Evolutionary conservation across 2,888 invertebrate species (phyloP).

Genomic region (Thecophora atra): DNA sequence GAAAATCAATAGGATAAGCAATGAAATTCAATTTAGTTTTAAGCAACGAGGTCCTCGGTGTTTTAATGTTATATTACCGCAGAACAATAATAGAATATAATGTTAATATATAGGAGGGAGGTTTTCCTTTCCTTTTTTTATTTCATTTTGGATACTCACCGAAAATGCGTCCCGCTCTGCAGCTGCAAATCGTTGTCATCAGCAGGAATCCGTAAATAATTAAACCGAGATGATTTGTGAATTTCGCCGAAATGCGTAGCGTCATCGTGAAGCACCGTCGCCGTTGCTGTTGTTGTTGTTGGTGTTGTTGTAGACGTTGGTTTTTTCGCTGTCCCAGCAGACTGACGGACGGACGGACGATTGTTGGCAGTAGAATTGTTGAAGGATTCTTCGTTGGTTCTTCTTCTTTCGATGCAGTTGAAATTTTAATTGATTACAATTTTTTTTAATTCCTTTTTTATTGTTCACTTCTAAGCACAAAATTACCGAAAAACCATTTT

Average conservation of each 20-base stretch:
- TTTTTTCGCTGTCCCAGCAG: constrained; percentile 26
- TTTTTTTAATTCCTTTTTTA: constrained; percentile 25
- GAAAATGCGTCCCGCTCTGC: constrained; percentile 63
- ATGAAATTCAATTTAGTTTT: no score
- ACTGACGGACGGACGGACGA: background rate
- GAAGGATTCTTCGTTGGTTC: background rate
- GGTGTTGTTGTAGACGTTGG: constrained; percentile 33
- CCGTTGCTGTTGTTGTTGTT: constrained; percentile 33
- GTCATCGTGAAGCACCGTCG: constrained; percentile 55
- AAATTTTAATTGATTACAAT: background rate
- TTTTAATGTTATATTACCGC: no score
- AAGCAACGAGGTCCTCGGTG: no score
- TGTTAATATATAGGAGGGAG: no score
- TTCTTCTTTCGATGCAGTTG: background rate
- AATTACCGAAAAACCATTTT: no score
- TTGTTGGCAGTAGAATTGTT: background rate
- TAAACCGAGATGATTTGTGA: constrained; percentile 64
- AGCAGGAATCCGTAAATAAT: constrained; percentile 64
- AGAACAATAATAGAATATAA: no score
- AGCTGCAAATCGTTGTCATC: constrained; percentile 53
- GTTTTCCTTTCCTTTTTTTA: background rate
- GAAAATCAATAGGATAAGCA: no score
- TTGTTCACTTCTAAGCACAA: background rate
- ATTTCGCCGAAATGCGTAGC: constrained; percentile 63
- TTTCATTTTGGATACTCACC: no score